phyloP scores from a whole-genome alignment of 2,888 invertebrate species.

The Notocelia uddmanniana region DNA sequence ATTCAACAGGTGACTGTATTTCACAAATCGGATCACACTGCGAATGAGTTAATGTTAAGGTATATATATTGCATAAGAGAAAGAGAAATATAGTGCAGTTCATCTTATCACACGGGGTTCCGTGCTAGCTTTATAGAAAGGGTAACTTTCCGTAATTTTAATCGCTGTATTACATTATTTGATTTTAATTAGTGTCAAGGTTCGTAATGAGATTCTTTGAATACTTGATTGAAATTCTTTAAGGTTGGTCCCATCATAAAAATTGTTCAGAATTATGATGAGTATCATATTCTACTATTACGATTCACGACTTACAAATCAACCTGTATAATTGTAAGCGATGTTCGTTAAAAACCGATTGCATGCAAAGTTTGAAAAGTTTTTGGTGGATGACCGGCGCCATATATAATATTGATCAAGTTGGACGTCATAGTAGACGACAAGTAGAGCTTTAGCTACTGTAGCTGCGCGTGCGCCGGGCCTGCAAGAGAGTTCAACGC shows the following conservation, averaged over 20 bases:
- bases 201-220: background rate
- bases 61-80: constrained; percentile 17
- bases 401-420: too few species aligned
- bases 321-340: too few species aligned
- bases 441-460: constrained; percentile 3
- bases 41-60: constrained; percentile 6
- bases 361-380: too few species aligned
- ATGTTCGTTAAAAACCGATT: too few species aligned
- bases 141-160: constrained; percentile 15
- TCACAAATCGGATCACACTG: background rate
- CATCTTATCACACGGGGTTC: constrained; percentile 24
- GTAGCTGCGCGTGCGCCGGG: constrained; percentile 53
- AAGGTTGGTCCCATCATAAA: too few species aligned
- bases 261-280: too few species aligned
- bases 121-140: constrained; percentile 18
- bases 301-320: too few species aligned
- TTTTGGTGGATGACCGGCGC: too few species aligned
- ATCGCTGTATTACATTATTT: constrained; percentile 9
- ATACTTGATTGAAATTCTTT: background rate
- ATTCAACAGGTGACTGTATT: background rate
- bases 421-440: too few species aligned
- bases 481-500: constrained; percentile 73
- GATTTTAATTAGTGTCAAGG: background rate
- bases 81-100: constrained; percentile 26
- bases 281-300: too few species aligned